Base-by-base conservation (phyloP, 2,888 invertebrate species). In the Hypsopygia costalis region DNA sequence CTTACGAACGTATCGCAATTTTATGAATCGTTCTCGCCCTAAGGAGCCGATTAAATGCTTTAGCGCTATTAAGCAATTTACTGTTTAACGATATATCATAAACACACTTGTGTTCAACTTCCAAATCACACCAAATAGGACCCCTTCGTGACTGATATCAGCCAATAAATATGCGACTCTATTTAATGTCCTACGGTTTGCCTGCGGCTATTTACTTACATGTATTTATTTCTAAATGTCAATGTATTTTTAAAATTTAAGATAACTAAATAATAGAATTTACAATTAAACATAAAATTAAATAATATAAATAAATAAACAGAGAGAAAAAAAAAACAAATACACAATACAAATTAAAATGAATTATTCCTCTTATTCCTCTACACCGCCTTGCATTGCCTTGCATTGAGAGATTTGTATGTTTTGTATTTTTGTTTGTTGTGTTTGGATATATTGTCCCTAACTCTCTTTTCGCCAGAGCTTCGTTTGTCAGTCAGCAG, bases 31-130 rank as follows among this genome's bases (percentile, higher is more conserved):
- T 30, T 30, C 28, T 34, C 31, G 36, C 42, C 47, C 34, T 42
- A 25, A 34, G 44, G 43, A 49, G 52, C 16, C 43, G 49, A 56
- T 58, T 55, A 51, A 45, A 37, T 39, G 41, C 31, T 43, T 27
- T 32, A 38, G 36, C 35, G 50, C 36, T 41, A 46, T 51, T 51
- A 50, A 41, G 49, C 42, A 52, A 47, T 48, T 49, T 52, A 41
- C 41, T 34, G 28, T 38, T 44, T 43, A 36, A 43, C 40, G 36
- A 40, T 37, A 36, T 42, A 38, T 40, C 38, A 36, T 37, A 43
- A 44, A 42, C 41, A 32, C 34, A 16, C 4, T 16, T 16, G 16
- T 16, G 16, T 16, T 4, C 4, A 43, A 42, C 45, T 40, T 42
- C 40, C 41, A 36, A 6, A 16, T 36, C 36, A n/a, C 16, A 9